A percentile compares a stretch with the other conserved stretches of the same genome.
Evolutionary conservation across 2,113 vertebrate species (phyloP).

Genomic region (Chamaea fasciata): DNA sequence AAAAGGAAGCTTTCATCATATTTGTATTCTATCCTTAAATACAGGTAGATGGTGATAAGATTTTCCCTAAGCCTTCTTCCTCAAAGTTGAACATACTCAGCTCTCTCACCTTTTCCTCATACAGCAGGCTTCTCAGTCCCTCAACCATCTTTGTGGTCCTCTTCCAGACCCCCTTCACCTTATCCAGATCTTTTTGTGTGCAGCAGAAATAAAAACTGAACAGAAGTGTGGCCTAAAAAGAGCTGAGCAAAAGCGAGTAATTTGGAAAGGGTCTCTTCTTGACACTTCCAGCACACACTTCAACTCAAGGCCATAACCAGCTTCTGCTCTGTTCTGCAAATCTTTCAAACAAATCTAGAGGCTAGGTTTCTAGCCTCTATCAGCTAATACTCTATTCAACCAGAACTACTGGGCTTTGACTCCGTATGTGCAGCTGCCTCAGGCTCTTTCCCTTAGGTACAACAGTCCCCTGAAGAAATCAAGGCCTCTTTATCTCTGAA

Average conservation of each 20-base stretch:
- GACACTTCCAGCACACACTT: neutral
- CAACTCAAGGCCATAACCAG: neutral
- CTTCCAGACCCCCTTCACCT: neutral
- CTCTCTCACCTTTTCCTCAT: neutral
- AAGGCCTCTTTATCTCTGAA: neutral
- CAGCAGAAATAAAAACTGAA: neutral
- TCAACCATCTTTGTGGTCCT: neutral
- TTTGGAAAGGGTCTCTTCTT: neutral
- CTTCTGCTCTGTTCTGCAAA: neutral
- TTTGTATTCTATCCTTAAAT: neutral
- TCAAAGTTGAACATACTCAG: neutral
- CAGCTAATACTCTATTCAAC: neutral
- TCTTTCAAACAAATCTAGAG: neutral
- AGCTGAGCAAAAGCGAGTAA: neutral
- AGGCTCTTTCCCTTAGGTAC: neutral
- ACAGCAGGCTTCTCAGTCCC: neutral
- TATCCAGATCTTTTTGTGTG: neutral
- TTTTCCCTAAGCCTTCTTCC: neutral
- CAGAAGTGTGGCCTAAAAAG: neutral
- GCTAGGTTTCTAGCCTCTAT: neutral
- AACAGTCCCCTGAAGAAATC: neutral
- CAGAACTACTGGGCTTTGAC: neutral
- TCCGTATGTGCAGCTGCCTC: fast-evolving
- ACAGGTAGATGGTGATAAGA: neutral
- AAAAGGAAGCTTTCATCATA: neutral